Conservation (phyloP, 2,113 vertebrate species). For the Pyrgilauda ruficollis region DNA sequence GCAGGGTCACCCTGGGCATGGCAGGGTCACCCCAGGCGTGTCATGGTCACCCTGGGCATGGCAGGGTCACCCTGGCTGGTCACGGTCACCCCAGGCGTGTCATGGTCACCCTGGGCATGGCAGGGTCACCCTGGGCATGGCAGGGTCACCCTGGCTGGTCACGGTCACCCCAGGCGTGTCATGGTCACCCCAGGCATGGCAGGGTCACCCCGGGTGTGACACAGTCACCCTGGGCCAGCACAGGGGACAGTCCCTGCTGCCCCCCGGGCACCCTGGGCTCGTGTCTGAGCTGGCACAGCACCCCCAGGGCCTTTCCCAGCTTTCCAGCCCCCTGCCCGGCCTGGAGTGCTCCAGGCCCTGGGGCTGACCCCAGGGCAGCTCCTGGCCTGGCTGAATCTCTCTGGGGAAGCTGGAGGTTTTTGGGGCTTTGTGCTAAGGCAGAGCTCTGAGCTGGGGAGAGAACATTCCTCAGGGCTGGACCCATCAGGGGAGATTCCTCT, state of each 20-base stretch:
- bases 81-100: background rate
- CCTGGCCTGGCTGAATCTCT: background rate
- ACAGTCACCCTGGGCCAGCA: background rate
- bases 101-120: background rate
- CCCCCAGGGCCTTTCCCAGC: background rate
- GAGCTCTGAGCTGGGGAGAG: background rate
- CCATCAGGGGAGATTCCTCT: background rate
- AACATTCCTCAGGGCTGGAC: background rate
- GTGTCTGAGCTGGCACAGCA: background rate
- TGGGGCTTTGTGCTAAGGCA: background rate
- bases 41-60: too few species aligned
- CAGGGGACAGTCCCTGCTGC: background rate
- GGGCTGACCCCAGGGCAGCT: background rate
- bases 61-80: too few species aligned
- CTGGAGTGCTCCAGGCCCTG: background rate
- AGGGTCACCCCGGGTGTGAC: accelerated
- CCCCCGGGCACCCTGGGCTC: background rate
- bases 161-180: background rate
- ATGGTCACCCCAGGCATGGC: accelerated
- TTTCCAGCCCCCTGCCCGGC: background rate
- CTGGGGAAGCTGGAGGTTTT: background rate
- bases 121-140: accelerated
- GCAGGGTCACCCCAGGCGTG: too few species aligned
- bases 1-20: too few species aligned
- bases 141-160: background rate